Conservation (phyloP, 2,113 vertebrate species). For the Brachyhypopomus gauderio region DNA sequence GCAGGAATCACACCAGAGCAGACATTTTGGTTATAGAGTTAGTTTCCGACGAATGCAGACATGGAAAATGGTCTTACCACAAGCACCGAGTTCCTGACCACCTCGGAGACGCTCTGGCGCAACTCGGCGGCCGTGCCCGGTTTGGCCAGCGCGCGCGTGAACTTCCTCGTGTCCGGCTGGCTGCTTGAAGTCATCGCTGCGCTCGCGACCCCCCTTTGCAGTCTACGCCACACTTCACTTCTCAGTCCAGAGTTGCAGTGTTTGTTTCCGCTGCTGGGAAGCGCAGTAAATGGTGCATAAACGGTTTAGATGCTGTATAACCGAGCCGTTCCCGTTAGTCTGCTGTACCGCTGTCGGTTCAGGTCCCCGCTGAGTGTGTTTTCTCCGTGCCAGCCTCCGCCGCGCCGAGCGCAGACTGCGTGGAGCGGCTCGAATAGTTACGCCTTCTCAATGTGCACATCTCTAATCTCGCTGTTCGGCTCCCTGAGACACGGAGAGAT, state of each 20-base stretch:
- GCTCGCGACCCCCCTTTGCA: constrained; percentile 17
- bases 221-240: background rate
- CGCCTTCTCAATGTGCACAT: constrained; percentile 2
- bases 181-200: constrained; percentile 66
- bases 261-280: constrained; percentile 23
- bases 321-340: background rate
- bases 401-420: too few relatives aligned
- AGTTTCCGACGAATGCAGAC: background rate
- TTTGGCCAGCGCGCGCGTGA: constrained; percentile 88
- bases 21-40: too few relatives aligned
- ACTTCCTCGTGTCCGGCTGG: constrained; percentile 88
- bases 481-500: too few relatives aligned
- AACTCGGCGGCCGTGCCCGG: constrained; percentile 92
- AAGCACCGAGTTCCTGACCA: constrained; percentile 86
- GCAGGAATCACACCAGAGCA: too few relatives aligned
- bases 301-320: background rate
- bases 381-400: constrained; percentile 3
- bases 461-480: background rate
- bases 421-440: constrained; percentile 12
- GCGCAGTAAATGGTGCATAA: too few relatives aligned
- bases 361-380: background rate
- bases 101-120: constrained; percentile 93
- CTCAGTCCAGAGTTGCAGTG: background rate
- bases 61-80: constrained; percentile 76
- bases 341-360: too few relatives aligned